Evolutionary conservation across 2,113 vertebrate genomes (phyloP).

Genomic region (Gallinago media): DNA sequence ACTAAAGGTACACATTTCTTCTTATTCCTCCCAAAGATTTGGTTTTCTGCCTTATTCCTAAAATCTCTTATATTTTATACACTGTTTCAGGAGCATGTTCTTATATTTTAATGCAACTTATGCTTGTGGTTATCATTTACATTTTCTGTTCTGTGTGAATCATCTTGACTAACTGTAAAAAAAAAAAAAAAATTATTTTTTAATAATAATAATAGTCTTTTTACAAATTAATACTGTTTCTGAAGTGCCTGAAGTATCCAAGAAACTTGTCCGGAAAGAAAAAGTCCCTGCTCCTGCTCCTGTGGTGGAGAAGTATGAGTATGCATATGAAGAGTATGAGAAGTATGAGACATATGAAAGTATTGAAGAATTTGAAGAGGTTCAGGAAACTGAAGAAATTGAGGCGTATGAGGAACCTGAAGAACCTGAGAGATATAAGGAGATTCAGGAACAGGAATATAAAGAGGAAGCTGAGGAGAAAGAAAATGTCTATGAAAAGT

Average conservation of each 20-base stretch:
- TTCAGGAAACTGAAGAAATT: slow-evolving; percentile 71
- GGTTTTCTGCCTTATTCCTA: neutral
- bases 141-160: neutral
- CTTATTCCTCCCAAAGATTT: neutral
- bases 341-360: slow-evolving; percentile 51
- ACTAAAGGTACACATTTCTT: slow-evolving; percentile 67
- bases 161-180: neutral
- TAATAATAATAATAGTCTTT: too few species aligned
- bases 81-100: neutral
- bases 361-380: slow-evolving; percentile 50
- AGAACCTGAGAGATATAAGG: slow-evolving; percentile 61
- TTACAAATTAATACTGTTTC: slow-evolving; percentile 33
- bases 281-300: slow-evolving; percentile 23
- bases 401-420: slow-evolving; percentile 64
- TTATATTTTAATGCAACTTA: neutral
- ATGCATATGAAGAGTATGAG: slow-evolving; percentile 69
- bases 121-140: neutral
- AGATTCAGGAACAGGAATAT: slow-evolving; percentile 19
- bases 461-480: slow-evolving; percentile 59
- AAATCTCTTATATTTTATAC: neutral
- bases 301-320: slow-evolving; percentile 29
- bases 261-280: slow-evolving; percentile 69
- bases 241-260: slow-evolving; percentile 75
- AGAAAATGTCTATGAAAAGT: slow-evolving; percentile 40
- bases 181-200: neutral